Evolutionary conservation across 2,113 vertebrate genomes (phyloP).

Genomic region (Thoracochromis brauschi): DNA sequence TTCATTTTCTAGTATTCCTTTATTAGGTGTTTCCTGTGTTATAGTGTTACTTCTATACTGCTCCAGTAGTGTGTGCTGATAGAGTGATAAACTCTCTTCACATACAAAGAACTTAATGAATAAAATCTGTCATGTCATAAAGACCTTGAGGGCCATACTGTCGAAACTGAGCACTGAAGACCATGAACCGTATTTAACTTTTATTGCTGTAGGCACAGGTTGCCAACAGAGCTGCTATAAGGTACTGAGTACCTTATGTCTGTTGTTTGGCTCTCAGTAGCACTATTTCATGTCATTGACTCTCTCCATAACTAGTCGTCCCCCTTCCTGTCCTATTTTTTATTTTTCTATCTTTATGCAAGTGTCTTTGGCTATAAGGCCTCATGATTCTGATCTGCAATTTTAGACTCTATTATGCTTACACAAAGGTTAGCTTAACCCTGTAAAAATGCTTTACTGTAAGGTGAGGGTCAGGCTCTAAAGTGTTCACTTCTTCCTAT

Average conservation of each 20-base stretch:
- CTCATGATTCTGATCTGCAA: not conserved
- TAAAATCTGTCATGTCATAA: not conserved
- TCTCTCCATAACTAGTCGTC: not conserved
- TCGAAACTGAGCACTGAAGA: not conserved
- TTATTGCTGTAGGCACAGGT: not conserved
- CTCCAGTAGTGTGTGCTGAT: not conserved
- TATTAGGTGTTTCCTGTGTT: not conserved
- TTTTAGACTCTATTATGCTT: not conserved
- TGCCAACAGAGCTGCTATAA: not conserved
- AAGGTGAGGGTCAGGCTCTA: not conserved
- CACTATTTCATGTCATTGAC: not conserved
- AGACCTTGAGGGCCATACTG: not conserved
- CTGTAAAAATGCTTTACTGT: not conserved
- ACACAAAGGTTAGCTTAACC: not conserved
- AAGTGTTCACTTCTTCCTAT: not conserved
- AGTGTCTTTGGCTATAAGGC: not conserved
- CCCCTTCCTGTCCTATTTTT: not conserved
- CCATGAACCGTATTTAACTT: not conserved
- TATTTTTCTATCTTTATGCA: not conserved
- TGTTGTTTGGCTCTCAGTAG: not conserved
- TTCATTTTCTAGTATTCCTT: not conserved
- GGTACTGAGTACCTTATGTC: not conserved
- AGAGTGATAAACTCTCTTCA: not conserved
- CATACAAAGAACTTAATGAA: not conserved
- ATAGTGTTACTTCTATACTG: not conserved